Conservation (phyloP, 2,797 vertebrate species). For the Streptopelia turtur region DNA sequence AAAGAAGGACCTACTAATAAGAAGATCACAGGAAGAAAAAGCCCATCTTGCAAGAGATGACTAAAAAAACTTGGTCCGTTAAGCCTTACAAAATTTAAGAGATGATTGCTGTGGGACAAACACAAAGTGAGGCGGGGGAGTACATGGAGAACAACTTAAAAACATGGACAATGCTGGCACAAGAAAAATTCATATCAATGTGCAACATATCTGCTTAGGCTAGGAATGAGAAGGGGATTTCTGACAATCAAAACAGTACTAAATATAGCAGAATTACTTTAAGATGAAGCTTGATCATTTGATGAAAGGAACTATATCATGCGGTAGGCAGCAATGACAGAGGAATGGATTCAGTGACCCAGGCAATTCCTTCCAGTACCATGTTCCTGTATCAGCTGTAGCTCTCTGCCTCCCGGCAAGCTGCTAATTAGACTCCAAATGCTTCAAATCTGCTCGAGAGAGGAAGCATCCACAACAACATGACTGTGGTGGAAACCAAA, state of each 20-base stretch:
- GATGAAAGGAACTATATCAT: background rate
- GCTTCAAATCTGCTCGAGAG: background rate
- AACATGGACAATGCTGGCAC: background rate
- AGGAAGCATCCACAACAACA: background rate
- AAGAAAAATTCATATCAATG: background rate
- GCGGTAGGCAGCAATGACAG: background rate
- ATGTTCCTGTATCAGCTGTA: background rate
- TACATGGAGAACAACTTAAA: background rate
- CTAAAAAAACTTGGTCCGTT: background rate
- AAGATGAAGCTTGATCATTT: background rate
- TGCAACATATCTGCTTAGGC: background rate
- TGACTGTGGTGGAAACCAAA: background rate
- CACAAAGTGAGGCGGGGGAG: background rate
- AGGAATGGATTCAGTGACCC: background rate
- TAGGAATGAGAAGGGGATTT: background rate
- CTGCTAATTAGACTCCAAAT: background rate
- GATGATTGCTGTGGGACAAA: background rate
- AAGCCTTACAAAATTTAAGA: background rate
- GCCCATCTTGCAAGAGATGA: background rate
- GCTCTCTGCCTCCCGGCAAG: background rate
- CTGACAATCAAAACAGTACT: background rate
- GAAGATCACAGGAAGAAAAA: background rate
- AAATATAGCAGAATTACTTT: background rate
- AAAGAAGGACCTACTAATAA: background rate
- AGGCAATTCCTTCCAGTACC: background rate